Percentiles rank a stretch among this genome's conserved stretches.
Conservation (phyloP, 2,797 vertebrate species). For the Nannoperca obscura region DNA sequence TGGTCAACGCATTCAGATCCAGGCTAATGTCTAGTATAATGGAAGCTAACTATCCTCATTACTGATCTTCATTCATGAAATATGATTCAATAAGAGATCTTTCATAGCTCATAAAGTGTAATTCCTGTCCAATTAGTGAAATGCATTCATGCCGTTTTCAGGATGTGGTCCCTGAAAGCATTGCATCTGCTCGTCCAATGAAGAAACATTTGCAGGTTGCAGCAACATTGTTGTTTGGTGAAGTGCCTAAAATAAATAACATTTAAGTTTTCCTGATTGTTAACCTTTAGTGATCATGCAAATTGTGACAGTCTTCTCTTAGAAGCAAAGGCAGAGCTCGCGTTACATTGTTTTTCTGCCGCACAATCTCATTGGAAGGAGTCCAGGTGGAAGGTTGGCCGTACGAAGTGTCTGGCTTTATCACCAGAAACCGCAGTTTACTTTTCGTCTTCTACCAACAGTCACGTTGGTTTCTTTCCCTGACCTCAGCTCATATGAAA, state of each 20-base stretch:
- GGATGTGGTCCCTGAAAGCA: slow-evolving; percentile 3
- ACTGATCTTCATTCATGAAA: slow-evolving; percentile 10
- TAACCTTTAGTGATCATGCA: not conserved
- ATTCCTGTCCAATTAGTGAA: slow-evolving; percentile 10
- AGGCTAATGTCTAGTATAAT: slow-evolving; percentile 2
- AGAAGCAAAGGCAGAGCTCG: not conserved
- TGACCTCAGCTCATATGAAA: not conserved
- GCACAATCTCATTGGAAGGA: not conserved
- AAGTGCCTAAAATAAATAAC: not conserved
- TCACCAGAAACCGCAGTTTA: not conserved
- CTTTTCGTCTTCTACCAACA: not conserved
- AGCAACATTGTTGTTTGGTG: not conserved
- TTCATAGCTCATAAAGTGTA: slow-evolving; percentile 7
- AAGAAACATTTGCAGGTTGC: not conserved
- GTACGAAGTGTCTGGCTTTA: not conserved
- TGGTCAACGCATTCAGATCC: not conserved
- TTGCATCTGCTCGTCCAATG: slow-evolving; percentile 10
- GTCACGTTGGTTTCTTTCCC: not conserved
- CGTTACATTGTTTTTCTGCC: not conserved
- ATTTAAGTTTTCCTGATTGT: not conserved
- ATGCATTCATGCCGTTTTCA: slow-evolving; percentile 9
- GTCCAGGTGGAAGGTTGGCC: not conserved
- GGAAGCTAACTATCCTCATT: not conserved
- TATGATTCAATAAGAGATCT: not conserved
- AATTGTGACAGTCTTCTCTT: not conserved